These are phyloP conservation scores for Diploscapter pachys DNA, from an alignment of 1,140 invertebrate species.

Conservation along the genomic window DNA sequence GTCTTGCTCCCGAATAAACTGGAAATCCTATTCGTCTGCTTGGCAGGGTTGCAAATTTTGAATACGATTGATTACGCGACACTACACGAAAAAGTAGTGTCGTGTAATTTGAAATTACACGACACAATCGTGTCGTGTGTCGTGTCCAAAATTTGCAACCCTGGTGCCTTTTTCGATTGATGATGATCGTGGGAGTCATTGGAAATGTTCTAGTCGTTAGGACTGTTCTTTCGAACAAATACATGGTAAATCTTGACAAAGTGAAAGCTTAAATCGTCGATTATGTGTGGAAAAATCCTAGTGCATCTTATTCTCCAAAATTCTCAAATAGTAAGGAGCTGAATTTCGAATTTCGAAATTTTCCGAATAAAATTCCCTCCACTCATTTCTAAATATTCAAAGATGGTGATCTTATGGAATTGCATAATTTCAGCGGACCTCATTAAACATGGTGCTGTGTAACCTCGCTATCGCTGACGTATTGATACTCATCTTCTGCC, in stretches of 20 bases:
- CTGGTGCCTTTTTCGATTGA: constrained; percentile 2
- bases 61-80: too few species aligned
- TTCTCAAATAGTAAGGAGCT: background rate
- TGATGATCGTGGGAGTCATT: constrained; percentile 37
- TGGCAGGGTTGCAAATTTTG: too few species aligned
- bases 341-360: background rate
- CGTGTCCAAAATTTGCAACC: too few species aligned
- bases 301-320: background rate
- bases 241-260: constrained; percentile 30
- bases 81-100: too few species aligned
- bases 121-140: too few species aligned
- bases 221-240: constrained; percentile 31
- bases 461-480: constrained; percentile 90
- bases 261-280: constrained; percentile 10
- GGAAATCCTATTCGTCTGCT: too few species aligned
- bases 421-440: constrained; percentile 60
- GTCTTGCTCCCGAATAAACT: too few species aligned
- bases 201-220: constrained; percentile 34
- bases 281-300: background rate
- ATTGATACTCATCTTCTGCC: constrained; percentile 84
- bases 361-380: background rate
- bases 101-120: too few species aligned
- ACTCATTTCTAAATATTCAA: too few species aligned
- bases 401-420: too few species aligned
- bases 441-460: constrained; percentile 92